These are phyloP conservation scores for Pygmarrhopalites habei DNA, from an alignment of 1,140 invertebrate species.

Conservation along the genomic window DNA sequence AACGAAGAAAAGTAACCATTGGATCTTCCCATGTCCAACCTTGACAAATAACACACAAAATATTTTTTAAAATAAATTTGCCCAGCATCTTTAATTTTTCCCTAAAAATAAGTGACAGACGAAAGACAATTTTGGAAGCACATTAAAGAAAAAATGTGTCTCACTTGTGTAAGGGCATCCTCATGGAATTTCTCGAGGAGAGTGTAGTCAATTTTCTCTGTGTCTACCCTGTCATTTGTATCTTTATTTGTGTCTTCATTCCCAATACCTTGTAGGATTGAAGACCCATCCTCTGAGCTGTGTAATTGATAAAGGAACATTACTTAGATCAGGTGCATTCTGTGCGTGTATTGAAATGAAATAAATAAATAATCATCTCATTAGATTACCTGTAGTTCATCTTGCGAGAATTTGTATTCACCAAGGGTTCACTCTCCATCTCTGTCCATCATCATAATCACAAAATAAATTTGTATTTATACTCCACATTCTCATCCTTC, in stretches of 20 bases:
- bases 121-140: no score
- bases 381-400: conserved; percentile 38
- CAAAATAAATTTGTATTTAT: no score
- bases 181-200: conserved; percentile 38
- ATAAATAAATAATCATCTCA: no score
- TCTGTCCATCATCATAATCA: conserved; percentile 12
- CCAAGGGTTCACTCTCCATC: conserved; percentile 40
- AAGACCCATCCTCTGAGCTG: conserved; percentile 34
- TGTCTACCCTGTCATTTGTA: background rate
- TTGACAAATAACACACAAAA: conserved; percentile 5
- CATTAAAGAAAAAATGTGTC: no score
- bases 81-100: background rate
- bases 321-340: no score
- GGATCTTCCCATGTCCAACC: conserved; percentile 38
- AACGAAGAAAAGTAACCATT: conserved; percentile 28
- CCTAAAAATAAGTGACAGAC: no score
- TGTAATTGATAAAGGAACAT: no score
- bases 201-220: conserved; percentile 17
- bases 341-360: no score
- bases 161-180: conserved; percentile 38
- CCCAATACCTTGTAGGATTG: conserved; percentile 20
- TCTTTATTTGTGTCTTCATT: conserved; percentile 16
- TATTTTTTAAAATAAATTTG: background rate
- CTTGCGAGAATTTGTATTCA: conserved; percentile 25
- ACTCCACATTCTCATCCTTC: no score